Percentiles rank a stretch among this genome's conserved stretches.
These are phyloP conservation scores for Molanna angustata DNA, from an alignment of 2,888 invertebrate genomes.

Conservation along the genomic window DNA sequence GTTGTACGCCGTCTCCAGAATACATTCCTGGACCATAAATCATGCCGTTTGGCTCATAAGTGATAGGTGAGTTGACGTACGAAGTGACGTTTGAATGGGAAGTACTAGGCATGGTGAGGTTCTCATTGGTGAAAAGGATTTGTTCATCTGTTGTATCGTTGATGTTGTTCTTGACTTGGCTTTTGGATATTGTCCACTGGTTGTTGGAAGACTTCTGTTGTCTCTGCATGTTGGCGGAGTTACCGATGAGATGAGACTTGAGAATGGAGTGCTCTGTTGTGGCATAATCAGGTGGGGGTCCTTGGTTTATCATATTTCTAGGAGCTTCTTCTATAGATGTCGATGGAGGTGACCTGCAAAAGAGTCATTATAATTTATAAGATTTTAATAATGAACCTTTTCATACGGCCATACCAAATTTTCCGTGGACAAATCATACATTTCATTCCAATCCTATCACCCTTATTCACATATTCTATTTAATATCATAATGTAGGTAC, in stretches of 20 bases:
- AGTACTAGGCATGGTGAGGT: slow-evolving; percentile 37
- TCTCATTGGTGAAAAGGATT: slow-evolving; percentile 52
- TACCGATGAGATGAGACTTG: slow-evolving; percentile 44
- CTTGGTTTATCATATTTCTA: slow-evolving; percentile 9
- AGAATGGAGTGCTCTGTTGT: slow-evolving; percentile 49
- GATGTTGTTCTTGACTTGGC: slow-evolving; percentile 37
- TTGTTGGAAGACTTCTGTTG: slow-evolving; percentile 42
- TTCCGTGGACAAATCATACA: too few species aligned
- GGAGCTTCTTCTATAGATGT: slow-evolving; percentile 42
- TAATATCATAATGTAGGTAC: too few species aligned
- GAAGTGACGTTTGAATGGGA: slow-evolving; percentile 13
- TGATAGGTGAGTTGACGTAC: slow-evolving; percentile 37
- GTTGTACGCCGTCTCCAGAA: slow-evolving; percentile 10
- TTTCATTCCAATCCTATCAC: too few species aligned
- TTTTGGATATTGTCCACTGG: slow-evolving; percentile 54
- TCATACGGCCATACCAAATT: too few species aligned
- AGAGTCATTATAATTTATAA: too few species aligned
- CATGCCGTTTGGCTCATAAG: slow-evolving; percentile 43
- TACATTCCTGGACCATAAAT: slow-evolving; percentile 48
- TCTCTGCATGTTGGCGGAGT: slow-evolving; percentile 38
- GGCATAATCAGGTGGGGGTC: slow-evolving; percentile 42
- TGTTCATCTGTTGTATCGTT: slow-evolving; percentile 46
- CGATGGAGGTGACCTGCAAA: slow-evolving; percentile 39
- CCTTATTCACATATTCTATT: too few species aligned
- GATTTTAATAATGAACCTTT: too few species aligned